Evolutionary conservation across 1,140 invertebrate species (phyloP), one percentile per base, ranked within the genome.

Genomic region (Conus ventricosus): DNA sequence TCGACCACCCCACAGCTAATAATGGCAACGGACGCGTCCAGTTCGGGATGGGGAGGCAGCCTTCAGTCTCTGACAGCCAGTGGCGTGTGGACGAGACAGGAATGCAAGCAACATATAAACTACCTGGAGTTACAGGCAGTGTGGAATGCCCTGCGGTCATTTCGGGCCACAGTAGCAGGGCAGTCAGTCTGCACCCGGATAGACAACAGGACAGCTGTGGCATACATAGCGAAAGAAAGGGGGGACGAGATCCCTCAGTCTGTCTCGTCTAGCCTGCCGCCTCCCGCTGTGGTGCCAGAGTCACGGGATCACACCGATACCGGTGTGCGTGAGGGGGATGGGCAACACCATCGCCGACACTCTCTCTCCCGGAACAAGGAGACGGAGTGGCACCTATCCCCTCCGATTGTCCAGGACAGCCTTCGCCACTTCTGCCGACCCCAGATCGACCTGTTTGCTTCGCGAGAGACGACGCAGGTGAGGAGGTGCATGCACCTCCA

Each of bases 391-490:
- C 60, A 63, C 60, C 60, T 63, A 20, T 2, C 60, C 11, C 60
- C 60, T 15, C 11, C 60, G 60, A 63, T 63, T 11, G 60, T 4
- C 20, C 20, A 75, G 20, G 23, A 25, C 20, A 6, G 4, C 71
- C 7, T 75, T 75, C 71, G n/a, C 20, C n/a, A 23, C 20, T 75
- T n/a, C 71, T 3, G n/a, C 60, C 10, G 60, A 63, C 60, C 60
- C 60, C 71, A 75, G 71, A 25, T 75, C 71, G 71, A 75, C 71
- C n/a, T 75, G 20, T 75, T 75, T 75, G 71, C 71, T 23, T 75
- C 71, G 4, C 13, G 71, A 23, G 71, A 75, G 71, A 75, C 71
- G n/a, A 25, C 71, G 17, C 71, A 75, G 71, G 17, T 75, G n/a
- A 20, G 20, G 20, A 20, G n/a, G 71, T 6, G 7, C 71, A 75